These are phyloP conservation scores for Pinna nobilis DNA, from an alignment of 1,140 invertebrate species.

Conservation along the genomic window DNA sequence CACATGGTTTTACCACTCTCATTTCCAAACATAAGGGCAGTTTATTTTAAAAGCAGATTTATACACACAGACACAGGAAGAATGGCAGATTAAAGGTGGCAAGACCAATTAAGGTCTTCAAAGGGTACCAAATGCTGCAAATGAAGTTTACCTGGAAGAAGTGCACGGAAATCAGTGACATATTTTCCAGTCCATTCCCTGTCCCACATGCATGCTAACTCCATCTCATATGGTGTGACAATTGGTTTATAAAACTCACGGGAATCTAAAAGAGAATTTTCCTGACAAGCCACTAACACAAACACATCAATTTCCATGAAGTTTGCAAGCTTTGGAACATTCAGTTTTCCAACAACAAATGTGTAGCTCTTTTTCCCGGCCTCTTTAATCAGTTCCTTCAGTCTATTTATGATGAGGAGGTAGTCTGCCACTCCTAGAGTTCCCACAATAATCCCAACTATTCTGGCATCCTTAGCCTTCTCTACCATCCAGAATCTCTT, in stretches of 20 bases:
- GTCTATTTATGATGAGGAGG: conserved; percentile 83
- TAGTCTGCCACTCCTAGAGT: conserved; percentile 90
- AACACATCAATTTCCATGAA: conserved; percentile 94
- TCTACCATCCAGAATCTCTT: conserved; percentile 89
- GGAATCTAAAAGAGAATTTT: conserved; percentile 87
- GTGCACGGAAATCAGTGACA: conserved; percentile 85
- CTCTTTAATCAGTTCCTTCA: conserved; percentile 84
- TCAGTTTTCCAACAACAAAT: conserved; percentile 94
- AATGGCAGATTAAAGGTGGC: neutral
- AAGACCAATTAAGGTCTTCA: too few relatives aligned
- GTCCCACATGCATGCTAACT: conserved; percentile 86
- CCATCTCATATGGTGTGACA: conserved; percentile 93
- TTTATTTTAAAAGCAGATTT: neutral
- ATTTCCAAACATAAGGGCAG: neutral
- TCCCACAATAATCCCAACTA: conserved; percentile 91
- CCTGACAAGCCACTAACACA: conserved; percentile 91
- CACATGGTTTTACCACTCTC: neutral
- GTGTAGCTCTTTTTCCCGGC: conserved; percentile 91
- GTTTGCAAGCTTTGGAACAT: conserved; percentile 94
- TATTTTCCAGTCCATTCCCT: conserved; percentile 80
- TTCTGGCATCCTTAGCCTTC: conserved; percentile 90
- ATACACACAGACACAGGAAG: neutral
- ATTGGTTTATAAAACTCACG: conserved; percentile 93
- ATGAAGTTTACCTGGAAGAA: conserved; percentile 79
- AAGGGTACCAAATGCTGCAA: too few relatives aligned